Conservation (phyloP, 23 tunicate genomes). For the Trididemnum nubilum region DNA sequence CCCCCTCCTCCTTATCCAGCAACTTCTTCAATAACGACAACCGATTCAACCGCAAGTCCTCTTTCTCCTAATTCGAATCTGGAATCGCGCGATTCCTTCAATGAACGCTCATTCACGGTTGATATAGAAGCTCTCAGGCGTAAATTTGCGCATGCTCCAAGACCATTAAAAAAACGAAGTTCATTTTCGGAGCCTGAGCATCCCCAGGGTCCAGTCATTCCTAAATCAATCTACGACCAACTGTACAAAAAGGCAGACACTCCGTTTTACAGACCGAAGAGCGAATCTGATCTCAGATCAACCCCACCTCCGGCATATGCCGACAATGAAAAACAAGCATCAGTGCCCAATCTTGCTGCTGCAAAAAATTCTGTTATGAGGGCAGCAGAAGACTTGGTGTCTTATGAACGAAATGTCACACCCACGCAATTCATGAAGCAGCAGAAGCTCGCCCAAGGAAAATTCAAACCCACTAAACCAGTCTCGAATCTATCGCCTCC, state of each 20-base stretch:
- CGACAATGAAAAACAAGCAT: slow-evolving; percentile 25
- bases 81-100: slow-evolving; percentile 2
- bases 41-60: not conserved
- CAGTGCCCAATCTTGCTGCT: not conserved
- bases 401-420: slow-evolving; percentile 46
- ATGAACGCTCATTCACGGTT: slow-evolving; percentile 52
- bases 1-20: slow-evolving; percentile 79
- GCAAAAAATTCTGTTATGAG: not conserved
- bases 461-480: not conserved
- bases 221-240: slow-evolving; percentile 72
- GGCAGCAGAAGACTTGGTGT: slow-evolving; percentile 3
- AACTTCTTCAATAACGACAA: slow-evolving; percentile 1
- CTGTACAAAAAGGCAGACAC: slow-evolving; percentile 90
- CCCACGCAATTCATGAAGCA: slow-evolving; percentile 38
- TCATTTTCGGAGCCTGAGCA: slow-evolving; percentile 88
- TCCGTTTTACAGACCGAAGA: slow-evolving; percentile 67
- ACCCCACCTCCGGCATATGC: slow-evolving; percentile 69
- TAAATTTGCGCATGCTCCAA: slow-evolving; percentile 89
- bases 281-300: slow-evolving; percentile 21
- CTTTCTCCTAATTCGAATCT: not conserved
- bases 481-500: not conserved
- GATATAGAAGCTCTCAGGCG: slow-evolving; percentile 74
- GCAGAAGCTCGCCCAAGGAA: not conserved
- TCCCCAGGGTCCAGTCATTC: slow-evolving; percentile 75
- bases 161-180: slow-evolving; percentile 88